phyloP scores from a whole-genome alignment of 1,140 invertebrate species.

The Conus ventricosus region DNA sequence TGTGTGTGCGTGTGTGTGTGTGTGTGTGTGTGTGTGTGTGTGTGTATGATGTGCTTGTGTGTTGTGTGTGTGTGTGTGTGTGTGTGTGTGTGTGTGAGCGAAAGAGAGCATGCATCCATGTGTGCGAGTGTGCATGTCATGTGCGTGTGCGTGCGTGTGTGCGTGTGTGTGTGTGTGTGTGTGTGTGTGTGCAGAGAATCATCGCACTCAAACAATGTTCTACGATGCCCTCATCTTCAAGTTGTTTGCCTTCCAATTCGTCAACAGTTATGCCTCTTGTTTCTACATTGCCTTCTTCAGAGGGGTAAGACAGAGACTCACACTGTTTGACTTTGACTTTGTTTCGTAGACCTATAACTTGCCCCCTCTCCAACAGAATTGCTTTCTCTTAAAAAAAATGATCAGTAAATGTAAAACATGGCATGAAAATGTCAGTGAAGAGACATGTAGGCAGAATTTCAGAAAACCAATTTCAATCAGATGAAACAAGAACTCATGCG shows the following conservation, averaged over 20 bases:
- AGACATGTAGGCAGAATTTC: too few species aligned
- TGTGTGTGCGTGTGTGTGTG: background rate
- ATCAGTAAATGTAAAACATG: too few species aligned
- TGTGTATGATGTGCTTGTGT: background rate
- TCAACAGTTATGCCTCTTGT: constrained; percentile 75
- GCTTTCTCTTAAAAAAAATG: too few species aligned
- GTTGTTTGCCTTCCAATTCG: constrained; percentile 76
- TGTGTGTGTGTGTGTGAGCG: too few species aligned
- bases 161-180: background rate
- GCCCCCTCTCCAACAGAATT: too few species aligned
- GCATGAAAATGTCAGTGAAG: too few species aligned
- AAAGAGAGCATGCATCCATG: background rate
- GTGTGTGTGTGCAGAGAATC: constrained; percentile 72
- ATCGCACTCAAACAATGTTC: constrained; percentile 73
- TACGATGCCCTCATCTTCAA: constrained; percentile 76
- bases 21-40: background rate
- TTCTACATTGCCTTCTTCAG: constrained; percentile 77
- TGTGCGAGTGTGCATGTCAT: background rate
- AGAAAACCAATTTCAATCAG: too few species aligned
- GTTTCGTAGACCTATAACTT: too few species aligned
- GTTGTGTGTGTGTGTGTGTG: too few species aligned
- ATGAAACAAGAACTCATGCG: too few species aligned
- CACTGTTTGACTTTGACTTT: too few species aligned
- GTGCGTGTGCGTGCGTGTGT: background rate
- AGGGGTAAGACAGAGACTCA: constrained; percentile 59